phyloP scores from a whole-genome alignment of 2,797 vertebrate genomes.

The Semaprochilodus insignis region DNA sequence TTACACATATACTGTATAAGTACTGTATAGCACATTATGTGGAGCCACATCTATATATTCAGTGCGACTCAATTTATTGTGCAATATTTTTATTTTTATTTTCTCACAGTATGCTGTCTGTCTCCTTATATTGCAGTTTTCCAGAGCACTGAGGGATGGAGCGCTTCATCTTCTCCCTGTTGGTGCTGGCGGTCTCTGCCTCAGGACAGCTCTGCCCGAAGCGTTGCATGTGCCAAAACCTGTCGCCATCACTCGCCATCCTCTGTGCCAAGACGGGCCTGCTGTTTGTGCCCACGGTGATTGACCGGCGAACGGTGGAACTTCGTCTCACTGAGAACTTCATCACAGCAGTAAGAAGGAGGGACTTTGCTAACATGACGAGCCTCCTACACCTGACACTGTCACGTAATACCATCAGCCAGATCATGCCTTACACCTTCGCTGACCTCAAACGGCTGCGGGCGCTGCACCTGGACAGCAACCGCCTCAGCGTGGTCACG shows the following conservation, averaged over 20 bases:
- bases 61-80: too few species aligned
- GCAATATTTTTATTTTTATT: too few species aligned
- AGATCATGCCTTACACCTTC: constrained; percentile 88
- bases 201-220: constrained; percentile 87
- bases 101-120: constrained; percentile 4
- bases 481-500: constrained; percentile 83
- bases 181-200: constrained; percentile 82
- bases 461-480: constrained; percentile 88
- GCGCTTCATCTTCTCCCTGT: constrained; percentile 82
- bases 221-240: constrained; percentile 89
- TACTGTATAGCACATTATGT: too few species aligned
- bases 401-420: constrained; percentile 90
- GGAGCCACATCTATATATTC: too few species aligned
- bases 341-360: constrained; percentile 84
- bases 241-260: constrained; percentile 88
- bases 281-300: constrained; percentile 87
- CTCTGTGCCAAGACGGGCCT: constrained; percentile 90
- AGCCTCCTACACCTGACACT: constrained; percentile 87
- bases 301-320: constrained; percentile 87
- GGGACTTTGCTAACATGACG: constrained; percentile 91
- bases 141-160: constrained; percentile 76
- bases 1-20: too few species aligned
- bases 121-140: constrained; percentile 70
- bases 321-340: constrained; percentile 90
- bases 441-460: constrained; percentile 87